These are phyloP conservation scores for Cassiopea xamachana DNA, from an alignment of 30 jellyfish, hydroid and myxozoan genomes.

Conservation along the genomic window DNA sequence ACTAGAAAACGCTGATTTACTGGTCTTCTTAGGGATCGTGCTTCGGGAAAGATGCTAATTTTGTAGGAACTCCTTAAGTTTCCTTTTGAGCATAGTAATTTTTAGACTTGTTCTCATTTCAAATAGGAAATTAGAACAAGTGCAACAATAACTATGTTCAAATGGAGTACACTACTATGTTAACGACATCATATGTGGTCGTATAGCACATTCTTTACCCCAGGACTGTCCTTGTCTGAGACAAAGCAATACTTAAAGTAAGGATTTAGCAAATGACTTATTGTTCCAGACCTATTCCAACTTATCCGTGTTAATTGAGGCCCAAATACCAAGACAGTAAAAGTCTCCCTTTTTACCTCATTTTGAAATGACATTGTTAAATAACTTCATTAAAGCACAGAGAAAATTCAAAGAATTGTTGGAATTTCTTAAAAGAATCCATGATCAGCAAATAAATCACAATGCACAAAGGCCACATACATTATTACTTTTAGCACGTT, in stretches of 20 bases:
- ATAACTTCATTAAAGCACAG: neutral
- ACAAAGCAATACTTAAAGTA: too few relatives aligned
- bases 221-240: neutral
- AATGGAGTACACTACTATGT: too few relatives aligned
- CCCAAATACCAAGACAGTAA: neutral
- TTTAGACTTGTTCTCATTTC: too few relatives aligned
- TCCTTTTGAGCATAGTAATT: too few relatives aligned
- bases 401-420: neutral
- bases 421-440: neutral
- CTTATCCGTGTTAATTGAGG: neutral
- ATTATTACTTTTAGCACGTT: conserved; percentile 13
- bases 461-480: neutral
- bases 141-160: too few relatives aligned
- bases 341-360: neutral
- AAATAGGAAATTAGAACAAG: too few relatives aligned
- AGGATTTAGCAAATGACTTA: too few relatives aligned
- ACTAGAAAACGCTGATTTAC: too few relatives aligned
- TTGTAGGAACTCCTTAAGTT: too few relatives aligned
- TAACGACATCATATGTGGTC: neutral
- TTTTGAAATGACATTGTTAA: neutral
- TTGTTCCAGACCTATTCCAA: too few relatives aligned
- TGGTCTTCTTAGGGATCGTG: too few relatives aligned
- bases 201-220: neutral
- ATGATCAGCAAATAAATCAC: conserved; percentile 9
- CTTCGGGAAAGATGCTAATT: too few relatives aligned